These are phyloP conservation scores for Octonoba sinensis DNA, from an alignment of 2,888 invertebrate genomes.

Conservation along the genomic window DNA sequence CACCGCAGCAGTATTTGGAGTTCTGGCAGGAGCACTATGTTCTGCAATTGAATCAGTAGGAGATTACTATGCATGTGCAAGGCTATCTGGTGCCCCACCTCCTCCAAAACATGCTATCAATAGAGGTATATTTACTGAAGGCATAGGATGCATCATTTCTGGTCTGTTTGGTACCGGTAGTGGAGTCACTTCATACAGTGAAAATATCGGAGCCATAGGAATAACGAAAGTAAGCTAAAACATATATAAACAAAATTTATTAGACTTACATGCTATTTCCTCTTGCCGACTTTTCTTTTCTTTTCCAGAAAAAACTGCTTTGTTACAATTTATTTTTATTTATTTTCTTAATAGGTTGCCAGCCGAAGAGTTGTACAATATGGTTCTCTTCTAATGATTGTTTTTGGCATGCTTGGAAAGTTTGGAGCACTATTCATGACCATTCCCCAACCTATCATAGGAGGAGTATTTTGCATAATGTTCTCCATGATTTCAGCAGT, in stretches of 20 bases:
- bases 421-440: constrained; percentile 67
- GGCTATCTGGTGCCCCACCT: constrained; percentile 71
- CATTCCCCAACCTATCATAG: constrained; percentile 73
- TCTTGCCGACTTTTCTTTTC: too few relatives aligned
- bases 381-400: constrained; percentile 51
- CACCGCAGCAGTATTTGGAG: constrained; percentile 79
- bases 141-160: constrained; percentile 72
- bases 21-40: constrained; percentile 83
- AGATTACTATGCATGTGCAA: constrained; percentile 90
- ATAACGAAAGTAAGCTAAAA: constrained; percentile 63
- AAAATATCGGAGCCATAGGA: constrained; percentile 71
- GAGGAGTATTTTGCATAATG: constrained; percentile 70
- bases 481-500: constrained; percentile 71
- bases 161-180: constrained; percentile 73
- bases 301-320: too few relatives aligned
- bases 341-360: constrained; percentile 37
- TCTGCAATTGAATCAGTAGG: constrained; percentile 87
- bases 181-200: constrained; percentile 74
- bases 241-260: too few relatives aligned
- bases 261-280: background rate
- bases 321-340: too few relatives aligned
- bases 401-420: constrained; percentile 71
- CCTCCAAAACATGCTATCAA: constrained; percentile 74
- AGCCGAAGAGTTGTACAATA: constrained; percentile 59
- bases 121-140: constrained; percentile 73